Conservation (phyloP, 2,888 invertebrate genomes). For the Amblyteles armatorius region DNA sequence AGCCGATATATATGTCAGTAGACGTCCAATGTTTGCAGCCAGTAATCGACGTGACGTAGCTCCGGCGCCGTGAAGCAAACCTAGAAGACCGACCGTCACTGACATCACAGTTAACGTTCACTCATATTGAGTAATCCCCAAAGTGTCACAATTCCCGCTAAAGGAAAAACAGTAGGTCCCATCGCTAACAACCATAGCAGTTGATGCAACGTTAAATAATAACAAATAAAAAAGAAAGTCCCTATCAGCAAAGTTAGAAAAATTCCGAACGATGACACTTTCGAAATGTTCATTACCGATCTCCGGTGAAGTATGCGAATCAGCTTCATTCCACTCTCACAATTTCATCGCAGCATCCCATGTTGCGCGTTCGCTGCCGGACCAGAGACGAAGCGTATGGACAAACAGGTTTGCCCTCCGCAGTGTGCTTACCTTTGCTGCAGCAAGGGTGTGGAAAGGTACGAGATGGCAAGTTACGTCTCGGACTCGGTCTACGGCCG, state of each 20-base stretch:
- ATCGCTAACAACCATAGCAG: no score
- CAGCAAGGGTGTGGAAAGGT: constrained; percentile 45
- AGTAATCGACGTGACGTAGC: no score
- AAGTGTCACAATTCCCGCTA: no score
- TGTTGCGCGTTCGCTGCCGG: constrained; percentile 46
- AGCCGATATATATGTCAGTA: no score
- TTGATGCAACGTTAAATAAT: no score
- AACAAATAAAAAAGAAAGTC: no score
- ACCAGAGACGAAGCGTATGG: constrained; percentile 71
- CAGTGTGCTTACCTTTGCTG: constrained; percentile 73
- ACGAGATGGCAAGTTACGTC: constrained; percentile 68
- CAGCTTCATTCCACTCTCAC: constrained; percentile 43
- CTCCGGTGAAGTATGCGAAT: neutral
- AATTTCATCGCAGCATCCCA: constrained; percentile 74
- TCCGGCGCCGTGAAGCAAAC: no score
- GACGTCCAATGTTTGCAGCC: no score
- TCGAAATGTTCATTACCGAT: neutral
- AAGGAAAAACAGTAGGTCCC: no score
- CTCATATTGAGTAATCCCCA: no score
- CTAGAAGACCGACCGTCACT: no score
- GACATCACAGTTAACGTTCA: no score
- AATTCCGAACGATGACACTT: neutral
- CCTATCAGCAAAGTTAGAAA: neutral
- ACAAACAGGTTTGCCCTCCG: constrained; percentile 78
- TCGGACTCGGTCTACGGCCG: constrained; percentile 9